Evolutionary conservation across 2,888 invertebrate genomes (phyloP).

Genomic region (Calameuta filiformis): DNA sequence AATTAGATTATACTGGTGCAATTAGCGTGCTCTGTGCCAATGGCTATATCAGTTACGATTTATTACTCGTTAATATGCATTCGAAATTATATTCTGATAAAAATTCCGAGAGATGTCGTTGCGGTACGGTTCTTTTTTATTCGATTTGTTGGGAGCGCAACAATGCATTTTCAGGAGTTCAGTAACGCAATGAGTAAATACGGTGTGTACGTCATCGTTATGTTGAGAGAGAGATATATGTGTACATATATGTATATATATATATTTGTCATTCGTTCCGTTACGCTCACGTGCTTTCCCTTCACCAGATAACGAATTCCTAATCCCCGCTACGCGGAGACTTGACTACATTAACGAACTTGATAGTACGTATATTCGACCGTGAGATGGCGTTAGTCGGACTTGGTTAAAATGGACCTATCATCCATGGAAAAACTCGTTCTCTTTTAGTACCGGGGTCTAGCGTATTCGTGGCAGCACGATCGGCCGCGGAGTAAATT

Average conservation of each 20-base stretch:
- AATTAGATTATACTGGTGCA: constrained; percentile 32
- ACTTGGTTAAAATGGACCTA: neutral
- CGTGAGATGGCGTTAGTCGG: neutral
- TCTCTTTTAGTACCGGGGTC: neutral
- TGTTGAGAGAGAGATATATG: no score
- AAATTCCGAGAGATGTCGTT: neutral
- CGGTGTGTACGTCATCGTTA: neutral
- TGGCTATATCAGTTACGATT: neutral
- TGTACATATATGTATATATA: no score
- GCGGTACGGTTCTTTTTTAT: neutral
- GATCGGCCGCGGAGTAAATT: neutral
- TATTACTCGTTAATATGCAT: neutral
- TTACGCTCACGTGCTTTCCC: neutral
- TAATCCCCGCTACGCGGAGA: neutral
- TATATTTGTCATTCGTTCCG: neutral
- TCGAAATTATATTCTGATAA: neutral
- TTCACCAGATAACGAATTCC: neutral
- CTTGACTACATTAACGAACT: neutral
- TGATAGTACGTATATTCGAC: neutral
- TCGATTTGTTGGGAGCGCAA: neutral
- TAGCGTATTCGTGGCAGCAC: neutral
- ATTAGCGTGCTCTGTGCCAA: neutral
- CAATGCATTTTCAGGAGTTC: neutral
- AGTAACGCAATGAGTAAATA: neutral
- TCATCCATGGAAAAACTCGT: neutral